These are phyloP conservation scores for Rhabditophanes sp. DNA, from an alignment of 2,888 invertebrate species.

Conservation along the genomic window DNA sequence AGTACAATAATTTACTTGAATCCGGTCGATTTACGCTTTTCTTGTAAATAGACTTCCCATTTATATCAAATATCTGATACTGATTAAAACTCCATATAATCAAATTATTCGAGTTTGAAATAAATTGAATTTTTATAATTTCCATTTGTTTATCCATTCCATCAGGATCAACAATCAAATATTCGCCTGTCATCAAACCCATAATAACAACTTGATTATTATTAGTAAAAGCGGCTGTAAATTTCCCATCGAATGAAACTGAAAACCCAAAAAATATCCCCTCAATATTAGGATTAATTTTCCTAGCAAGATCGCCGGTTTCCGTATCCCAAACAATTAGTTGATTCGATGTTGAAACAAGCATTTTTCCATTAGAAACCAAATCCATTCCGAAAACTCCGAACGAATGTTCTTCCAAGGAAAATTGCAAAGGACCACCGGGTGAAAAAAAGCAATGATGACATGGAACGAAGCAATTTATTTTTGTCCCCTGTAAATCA, in stretches of 20 bases:
- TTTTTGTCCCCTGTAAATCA: slow-evolving; percentile 60
- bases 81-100: slow-evolving; percentile 27
- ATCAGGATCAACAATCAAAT: slow-evolving; percentile 68
- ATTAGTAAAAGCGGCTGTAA: slow-evolving; percentile 84
- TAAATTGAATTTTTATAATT: slow-evolving; percentile 56
- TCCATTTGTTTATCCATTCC: slow-evolving; percentile 53
- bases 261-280: slow-evolving; percentile 64
- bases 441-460: slow-evolving; percentile 94
- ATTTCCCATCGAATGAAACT: slow-evolving; percentile 82
- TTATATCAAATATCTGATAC: slow-evolving; percentile 21
- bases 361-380: slow-evolving; percentile 71
- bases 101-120: slow-evolving; percentile 49
- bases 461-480: slow-evolving; percentile 75
- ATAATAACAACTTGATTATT: slow-evolving; percentile 66
- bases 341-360: slow-evolving; percentile 78
- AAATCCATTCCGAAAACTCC: slow-evolving; percentile 80
- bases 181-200: slow-evolving; percentile 83
- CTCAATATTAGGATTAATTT: slow-evolving; percentile 71
- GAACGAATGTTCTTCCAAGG: slow-evolving; percentile 90
- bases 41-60: slow-evolving; percentile 21
- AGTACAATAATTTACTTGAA: too few species aligned
- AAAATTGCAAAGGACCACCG: slow-evolving; percentile 95
- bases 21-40: too few species aligned
- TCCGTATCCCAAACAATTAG: slow-evolving; percentile 61
- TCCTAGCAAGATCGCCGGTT: slow-evolving; percentile 70